Percentiles rank a stretch among this genome's conserved stretches.
Evolutionary conservation across 2,888 invertebrate species (phyloP).

Genomic region (Epirrhoe alternata): DNA sequence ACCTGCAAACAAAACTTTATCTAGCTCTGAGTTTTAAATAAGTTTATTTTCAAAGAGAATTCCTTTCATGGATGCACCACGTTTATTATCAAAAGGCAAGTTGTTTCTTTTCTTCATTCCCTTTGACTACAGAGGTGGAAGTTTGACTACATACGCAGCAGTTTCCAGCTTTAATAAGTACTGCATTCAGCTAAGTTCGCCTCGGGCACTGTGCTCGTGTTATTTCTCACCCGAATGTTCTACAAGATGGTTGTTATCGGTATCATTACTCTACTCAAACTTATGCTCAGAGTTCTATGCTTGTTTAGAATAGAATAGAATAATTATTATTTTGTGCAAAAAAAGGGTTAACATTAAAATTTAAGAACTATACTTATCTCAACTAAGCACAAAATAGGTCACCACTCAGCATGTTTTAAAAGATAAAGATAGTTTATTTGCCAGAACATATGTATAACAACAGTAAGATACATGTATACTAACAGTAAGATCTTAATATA

Average conservation of each 20-base stretch:
- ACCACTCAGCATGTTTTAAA: too few relatives aligned
- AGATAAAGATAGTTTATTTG: too few relatives aligned
- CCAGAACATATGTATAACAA: too few relatives aligned
- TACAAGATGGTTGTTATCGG: constrained; percentile 16
- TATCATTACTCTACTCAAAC: not conserved
- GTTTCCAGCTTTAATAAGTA: constrained; percentile 3
- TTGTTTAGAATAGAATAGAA: not conserved
- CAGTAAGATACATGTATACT: too few relatives aligned
- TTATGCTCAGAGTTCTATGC: not conserved
- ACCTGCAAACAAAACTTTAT: not conserved
- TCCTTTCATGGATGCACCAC: not conserved
- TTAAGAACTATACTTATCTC: too few relatives aligned
- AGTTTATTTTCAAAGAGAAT: not conserved
- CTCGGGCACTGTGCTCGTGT: constrained; percentile 8
- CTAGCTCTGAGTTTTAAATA: not conserved
- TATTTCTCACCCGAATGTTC: constrained; percentile 7
- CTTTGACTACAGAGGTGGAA: not conserved
- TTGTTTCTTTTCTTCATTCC: not conserved
- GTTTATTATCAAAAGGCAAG: not conserved
- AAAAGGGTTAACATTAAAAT: too few relatives aligned
- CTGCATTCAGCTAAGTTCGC: constrained; percentile 10
- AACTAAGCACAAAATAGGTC: too few relatives aligned
- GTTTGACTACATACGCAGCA: not conserved
- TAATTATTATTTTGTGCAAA: too few relatives aligned
- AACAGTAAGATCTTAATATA: too few relatives aligned